Evolutionary conservation across 2,113 vertebrate species (phyloP), one percentile per base, ranked within the genome.

Genomic region (Formicarius rufipectus): DNA sequence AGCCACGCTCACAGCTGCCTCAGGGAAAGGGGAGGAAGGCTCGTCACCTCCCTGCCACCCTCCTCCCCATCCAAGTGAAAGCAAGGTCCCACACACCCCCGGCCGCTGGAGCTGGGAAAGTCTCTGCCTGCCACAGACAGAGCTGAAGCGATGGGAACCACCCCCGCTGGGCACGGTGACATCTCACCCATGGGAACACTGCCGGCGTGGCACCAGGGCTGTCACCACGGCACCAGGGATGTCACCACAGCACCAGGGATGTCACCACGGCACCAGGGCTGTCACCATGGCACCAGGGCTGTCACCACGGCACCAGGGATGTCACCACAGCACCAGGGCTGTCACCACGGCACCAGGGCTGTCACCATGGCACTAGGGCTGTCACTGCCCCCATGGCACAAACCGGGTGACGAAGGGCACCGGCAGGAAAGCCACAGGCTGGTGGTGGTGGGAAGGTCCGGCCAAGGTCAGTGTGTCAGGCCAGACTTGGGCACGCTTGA

Each of bases 181-280:
- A 93, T 68, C 71, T 75, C 95, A 55, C 84, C 94, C 72, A 23
- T 16, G 92, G 95, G 95, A 86, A 37, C 7, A 22, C 93, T 92
- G 74, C 56, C 1, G 62, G 82, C n/a, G 2, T 17, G 2, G 76
- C 12, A 12, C 2, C 78, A 40, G 93, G 92, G 80, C 87, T 86
- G 82, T 44, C 85, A 52, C 85, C 5, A 4, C 2, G 14, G 79
- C 27, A 16, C 3, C 72, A 28, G 90, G 88, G 72, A 81, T 82
- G 71, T 30, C 88, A 60, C 91, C 42, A 42, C 42, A 42, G 76
- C 12, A 12, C 2, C 78, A 40, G 93, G 92, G 80, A 84, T 86
- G 82, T 44, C 85, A 52, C 85, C 5, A 4, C 2, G 14, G 79
- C 27, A 16, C 3, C 72, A 42, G 42, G 42, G 42, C 42, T 42